These are phyloP conservation scores for Fragum sueziense DNA, from an alignment of 2,888 invertebrate species.

Conservation along the genomic window DNA sequence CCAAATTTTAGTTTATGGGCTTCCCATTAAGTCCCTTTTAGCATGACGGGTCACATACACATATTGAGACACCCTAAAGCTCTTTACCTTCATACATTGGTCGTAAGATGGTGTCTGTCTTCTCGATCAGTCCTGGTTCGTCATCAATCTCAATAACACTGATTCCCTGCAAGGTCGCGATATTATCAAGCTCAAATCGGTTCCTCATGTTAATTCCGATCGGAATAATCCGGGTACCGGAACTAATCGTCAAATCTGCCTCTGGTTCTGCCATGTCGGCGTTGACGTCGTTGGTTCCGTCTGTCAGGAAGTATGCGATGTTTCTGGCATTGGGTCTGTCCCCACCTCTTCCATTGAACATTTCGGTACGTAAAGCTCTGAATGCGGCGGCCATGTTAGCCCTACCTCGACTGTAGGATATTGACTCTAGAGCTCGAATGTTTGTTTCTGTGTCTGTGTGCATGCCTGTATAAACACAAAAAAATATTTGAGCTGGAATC, in stretches of 20 bases:
- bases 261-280: constrained; percentile 72
- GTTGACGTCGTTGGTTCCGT: constrained; percentile 75
- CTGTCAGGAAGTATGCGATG: constrained; percentile 77
- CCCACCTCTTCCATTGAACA: constrained; percentile 72
- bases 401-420: constrained; percentile 72
- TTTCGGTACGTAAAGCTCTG: constrained; percentile 63
- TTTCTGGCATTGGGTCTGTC: constrained; percentile 74
- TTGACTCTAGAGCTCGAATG: constrained; percentile 64
- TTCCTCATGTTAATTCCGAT: constrained; percentile 74
- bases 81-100: constrained; percentile 63
- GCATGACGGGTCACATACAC: no score
- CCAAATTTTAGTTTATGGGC: no score
- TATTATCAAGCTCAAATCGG: constrained; percentile 71
- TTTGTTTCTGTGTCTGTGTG: constrained; percentile 69
- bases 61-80: no score
- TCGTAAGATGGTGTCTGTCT: constrained; percentile 59
- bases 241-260: constrained; percentile 74
- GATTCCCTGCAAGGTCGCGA: constrained; percentile 71
- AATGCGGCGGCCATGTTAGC: constrained; percentile 79
- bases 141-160: constrained; percentile 66
- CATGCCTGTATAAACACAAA: constrained; percentile 30
- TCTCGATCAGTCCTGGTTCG: constrained; percentile 55
- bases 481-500: no score
- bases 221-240: constrained; percentile 75
- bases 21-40: no score